Evolutionary conservation across 92 coral and sea anemone genomes (phyloP).

Genomic region (Desmophyllum pertusum): DNA sequence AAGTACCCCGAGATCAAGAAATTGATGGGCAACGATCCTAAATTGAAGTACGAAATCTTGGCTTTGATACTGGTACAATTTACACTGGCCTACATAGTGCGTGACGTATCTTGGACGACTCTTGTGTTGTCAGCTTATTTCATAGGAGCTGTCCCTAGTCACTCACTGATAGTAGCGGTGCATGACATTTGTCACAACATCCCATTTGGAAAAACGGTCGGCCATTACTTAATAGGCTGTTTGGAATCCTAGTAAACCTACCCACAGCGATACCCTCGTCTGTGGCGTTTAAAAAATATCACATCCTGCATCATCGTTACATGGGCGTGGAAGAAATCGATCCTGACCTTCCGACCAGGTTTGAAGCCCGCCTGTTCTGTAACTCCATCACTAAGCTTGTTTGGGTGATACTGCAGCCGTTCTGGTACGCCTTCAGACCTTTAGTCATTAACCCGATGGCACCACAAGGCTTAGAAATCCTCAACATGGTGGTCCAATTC

Average conservation of each 20-base stretch:
- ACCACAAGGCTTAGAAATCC: conserved; percentile 54
- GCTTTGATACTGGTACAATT: conserved; percentile 43
- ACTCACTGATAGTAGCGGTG: conserved; percentile 55
- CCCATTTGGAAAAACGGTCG: conserved; percentile 61
- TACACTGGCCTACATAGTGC: conserved; percentile 35
- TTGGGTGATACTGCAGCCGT: conserved; percentile 59
- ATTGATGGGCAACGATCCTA: conserved; percentile 64
- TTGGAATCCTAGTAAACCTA: conserved; percentile 57
- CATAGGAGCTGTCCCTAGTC: conserved; percentile 56
- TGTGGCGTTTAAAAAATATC: conserved; percentile 63
- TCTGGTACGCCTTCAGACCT: conserved; percentile 64
- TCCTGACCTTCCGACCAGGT: conserved; percentile 67
- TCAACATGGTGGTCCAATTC: conserved; percentile 59
- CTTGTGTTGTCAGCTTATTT: conserved; percentile 45
- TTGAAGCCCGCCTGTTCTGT: conserved; percentile 60
- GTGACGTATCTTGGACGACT: conserved; percentile 49
- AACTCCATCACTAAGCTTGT: conserved; percentile 56
- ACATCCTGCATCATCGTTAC: conserved; percentile 68
- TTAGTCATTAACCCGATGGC: conserved; percentile 50
- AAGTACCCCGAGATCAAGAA: conserved; percentile 70
- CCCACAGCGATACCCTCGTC: conserved; percentile 59
- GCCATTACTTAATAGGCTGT: conserved; percentile 56
- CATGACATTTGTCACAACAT: conserved; percentile 69
- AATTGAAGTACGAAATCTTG: conserved; percentile 56
- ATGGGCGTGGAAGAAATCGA: conserved; percentile 67